phyloP scores from a whole-genome alignment of 1,140 invertebrate species.

The Cotesia glomerata region DNA sequence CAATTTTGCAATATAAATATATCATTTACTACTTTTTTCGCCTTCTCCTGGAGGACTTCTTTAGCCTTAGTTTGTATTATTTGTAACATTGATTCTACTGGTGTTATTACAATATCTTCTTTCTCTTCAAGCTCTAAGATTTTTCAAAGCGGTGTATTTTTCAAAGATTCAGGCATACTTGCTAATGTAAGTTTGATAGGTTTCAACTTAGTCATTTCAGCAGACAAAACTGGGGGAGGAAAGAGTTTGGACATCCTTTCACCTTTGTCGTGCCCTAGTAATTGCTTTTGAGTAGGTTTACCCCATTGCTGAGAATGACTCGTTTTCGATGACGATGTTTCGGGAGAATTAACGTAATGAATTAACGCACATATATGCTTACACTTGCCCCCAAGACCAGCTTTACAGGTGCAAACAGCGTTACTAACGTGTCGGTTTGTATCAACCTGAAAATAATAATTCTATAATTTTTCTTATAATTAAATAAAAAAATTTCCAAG shows the following conservation, averaged over 20 bases:
- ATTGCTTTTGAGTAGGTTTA: conserved; percentile 24
- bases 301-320: conserved; percentile 25
- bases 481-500: not conserved
- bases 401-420: conserved; percentile 23
- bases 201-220: not conserved
- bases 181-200: too few species aligned
- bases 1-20: too few species aligned
- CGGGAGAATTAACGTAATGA: conserved; percentile 25
- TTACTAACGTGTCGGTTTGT: conserved; percentile 14
- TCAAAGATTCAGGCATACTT: too few species aligned
- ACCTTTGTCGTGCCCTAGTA: conserved; percentile 26
- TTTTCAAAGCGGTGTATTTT: not conserved
- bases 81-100: too few species aligned
- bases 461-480: conserved; percentile 9
- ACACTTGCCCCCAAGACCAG: conserved; percentile 20
- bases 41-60: too few species aligned
- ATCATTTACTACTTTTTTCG: too few species aligned
- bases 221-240: not conserved
- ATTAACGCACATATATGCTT: conserved; percentile 28
- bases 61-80: too few species aligned
- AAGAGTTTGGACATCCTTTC: conserved; percentile 15
- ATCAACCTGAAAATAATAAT: conserved; percentile 27
- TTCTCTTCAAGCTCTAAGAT: not conserved
- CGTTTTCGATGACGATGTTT: conserved; percentile 21
- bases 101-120: too few species aligned